Conservation (phyloP, 2,797 vertebrate species). For the Diplodus sargus region DNA sequence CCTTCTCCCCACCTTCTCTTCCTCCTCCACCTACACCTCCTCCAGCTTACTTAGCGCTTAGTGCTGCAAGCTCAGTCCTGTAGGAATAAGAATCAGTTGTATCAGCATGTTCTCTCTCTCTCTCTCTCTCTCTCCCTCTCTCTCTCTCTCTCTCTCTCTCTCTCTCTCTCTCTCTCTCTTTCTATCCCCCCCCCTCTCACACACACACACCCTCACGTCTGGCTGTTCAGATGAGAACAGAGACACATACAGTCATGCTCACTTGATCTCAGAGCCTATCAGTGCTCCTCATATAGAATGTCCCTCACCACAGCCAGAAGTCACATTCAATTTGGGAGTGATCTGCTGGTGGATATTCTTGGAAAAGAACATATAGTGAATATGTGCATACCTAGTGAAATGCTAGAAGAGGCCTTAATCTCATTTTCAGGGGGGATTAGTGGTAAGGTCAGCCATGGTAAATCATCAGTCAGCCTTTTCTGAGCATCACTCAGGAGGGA, state of each 20-base stretch:
- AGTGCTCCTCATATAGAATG: slow-evolving; percentile 61
- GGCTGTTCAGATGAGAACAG: not conserved
- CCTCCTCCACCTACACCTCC: no score
- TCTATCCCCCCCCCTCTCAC: no score
- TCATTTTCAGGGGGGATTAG: slow-evolving; percentile 66
- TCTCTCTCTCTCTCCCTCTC: no score
- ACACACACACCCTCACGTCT: not conserved
- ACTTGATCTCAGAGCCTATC: slow-evolving; percentile 44
- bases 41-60: no score
- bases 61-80: no score
- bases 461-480: slow-evolving; percentile 52
- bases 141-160: no score
- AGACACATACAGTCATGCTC: slow-evolving; percentile 19
- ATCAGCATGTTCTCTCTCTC: no score
- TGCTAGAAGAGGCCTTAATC: slow-evolving; percentile 69
- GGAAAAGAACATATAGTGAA: slow-evolving; percentile 61
- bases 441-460: slow-evolving; percentile 62
- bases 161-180: no score
- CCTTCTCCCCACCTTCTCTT: no score
- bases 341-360: slow-evolving; percentile 64
- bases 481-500: slow-evolving; percentile 27
- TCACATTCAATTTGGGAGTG: slow-evolving; percentile 66
- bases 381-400: slow-evolving; percentile 74
- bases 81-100: no score
- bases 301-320: slow-evolving; percentile 55